Evolutionary conservation across 2,888 invertebrate species (phyloP).

Genomic region (Amiota minor): DNA sequence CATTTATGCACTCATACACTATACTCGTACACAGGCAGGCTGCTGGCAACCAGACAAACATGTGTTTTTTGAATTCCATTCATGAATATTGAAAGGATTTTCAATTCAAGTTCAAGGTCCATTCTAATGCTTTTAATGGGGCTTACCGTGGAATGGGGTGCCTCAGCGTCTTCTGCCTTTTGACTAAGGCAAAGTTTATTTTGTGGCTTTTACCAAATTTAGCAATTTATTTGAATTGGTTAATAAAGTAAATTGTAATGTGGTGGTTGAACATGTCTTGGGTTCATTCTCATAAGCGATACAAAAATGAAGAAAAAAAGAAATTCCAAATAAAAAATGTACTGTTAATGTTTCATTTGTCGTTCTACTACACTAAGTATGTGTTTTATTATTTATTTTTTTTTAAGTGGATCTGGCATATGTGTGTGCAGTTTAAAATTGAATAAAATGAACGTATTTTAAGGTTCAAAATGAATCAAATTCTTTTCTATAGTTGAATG

Average conservation of each 20-base stretch:
- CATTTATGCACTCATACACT: not conserved
- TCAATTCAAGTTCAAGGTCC: slow-evolving; percentile 22
- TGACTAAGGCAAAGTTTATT: not conserved
- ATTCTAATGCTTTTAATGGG: not conserved
- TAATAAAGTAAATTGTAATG: slow-evolving; percentile 11
- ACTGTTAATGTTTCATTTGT: not conserved
- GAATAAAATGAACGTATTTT: not conserved
- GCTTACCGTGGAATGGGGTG: no score
- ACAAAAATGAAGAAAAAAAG: no score
- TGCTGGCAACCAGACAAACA: no score
- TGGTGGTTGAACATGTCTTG: slow-evolving; percentile 2
- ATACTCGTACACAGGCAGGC: no score
- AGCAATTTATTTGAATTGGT: slow-evolving; percentile 18
- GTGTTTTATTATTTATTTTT: not conserved
- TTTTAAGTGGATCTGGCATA: not conserved
- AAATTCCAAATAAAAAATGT: no score
- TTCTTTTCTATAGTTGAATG: not conserved
- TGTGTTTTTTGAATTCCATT: not conserved
- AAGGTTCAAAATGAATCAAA: not conserved
- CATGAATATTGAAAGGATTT: slow-evolving; percentile 24
- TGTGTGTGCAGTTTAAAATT: not conserved
- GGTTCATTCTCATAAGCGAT: no score
- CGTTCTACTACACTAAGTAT: not conserved
- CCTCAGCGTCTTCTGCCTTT: no score
- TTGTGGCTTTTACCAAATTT: slow-evolving; percentile 11